Evolutionary conservation across 2,888 invertebrate genomes (phyloP).

Genomic region (Hydraecia micacea): DNA sequence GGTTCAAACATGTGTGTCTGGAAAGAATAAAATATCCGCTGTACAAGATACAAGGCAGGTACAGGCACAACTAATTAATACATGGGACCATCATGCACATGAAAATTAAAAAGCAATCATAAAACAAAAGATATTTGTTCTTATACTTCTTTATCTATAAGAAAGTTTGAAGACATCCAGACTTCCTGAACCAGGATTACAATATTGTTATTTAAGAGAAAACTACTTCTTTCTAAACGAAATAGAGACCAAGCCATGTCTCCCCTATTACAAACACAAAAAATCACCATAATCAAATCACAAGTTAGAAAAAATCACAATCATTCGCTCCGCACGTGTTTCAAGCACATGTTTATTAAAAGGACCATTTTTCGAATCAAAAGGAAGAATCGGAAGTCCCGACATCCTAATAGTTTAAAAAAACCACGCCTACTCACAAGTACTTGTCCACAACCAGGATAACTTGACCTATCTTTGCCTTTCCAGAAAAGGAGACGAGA

Average conservation of each 20-base stretch:
- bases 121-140: neutral
- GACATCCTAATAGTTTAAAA: conserved; percentile 61
- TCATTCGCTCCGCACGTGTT: conserved; percentile 73
- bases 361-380: conserved; percentile 69
- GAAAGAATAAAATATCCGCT: neutral
- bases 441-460: conserved; percentile 46
- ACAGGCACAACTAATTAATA: neutral
- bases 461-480: conserved; percentile 28
- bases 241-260: conserved; percentile 48
- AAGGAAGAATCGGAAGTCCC: conserved; percentile 76
- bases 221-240: neutral
- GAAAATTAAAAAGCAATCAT: no score
- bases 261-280: conserved; percentile 54
- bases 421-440: conserved; percentile 56
- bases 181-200: neutral
- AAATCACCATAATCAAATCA: conserved; percentile 67
- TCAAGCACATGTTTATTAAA: conserved; percentile 71
- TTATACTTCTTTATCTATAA: neutral
- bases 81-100: neutral
- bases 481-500: neutral
- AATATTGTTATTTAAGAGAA: no score
- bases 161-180: neutral
- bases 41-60: neutral
- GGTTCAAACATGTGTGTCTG: neutral
- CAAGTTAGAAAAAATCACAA: conserved; percentile 68